Evolutionary conservation across 2,888 invertebrate species (phyloP).

Genomic region (Nymphalis urticae): DNA sequence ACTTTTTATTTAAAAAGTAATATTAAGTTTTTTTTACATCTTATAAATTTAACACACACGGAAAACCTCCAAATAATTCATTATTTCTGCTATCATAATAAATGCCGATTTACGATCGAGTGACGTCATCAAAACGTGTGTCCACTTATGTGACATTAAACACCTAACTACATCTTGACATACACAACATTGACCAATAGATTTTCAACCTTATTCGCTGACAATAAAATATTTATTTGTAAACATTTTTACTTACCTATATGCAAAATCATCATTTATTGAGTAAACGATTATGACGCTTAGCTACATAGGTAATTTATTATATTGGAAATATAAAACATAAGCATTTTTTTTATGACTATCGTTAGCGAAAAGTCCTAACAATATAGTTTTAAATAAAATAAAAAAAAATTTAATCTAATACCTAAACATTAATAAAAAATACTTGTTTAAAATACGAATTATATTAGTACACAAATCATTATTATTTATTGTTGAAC

Average conservation of each 20-base stretch:
- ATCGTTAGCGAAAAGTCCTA: background rate
- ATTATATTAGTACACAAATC: too few relatives aligned
- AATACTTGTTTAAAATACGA: too few relatives aligned
- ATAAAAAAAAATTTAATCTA: too few relatives aligned
- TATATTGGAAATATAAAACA: constrained; percentile 28
- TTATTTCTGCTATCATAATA: constrained; percentile 45
- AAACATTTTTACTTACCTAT: constrained; percentile 3
- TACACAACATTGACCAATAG: constrained; percentile 11
- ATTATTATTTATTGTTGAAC: too few relatives aligned
- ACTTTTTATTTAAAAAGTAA: background rate
- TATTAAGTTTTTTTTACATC: background rate
- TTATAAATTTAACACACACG: constrained; percentile 35
- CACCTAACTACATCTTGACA: constrained; percentile 10
- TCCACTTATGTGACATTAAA: constrained; percentile 29
- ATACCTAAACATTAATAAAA: too few relatives aligned
- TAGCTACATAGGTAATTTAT: constrained; percentile 23
- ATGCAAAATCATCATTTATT: constrained; percentile 28
- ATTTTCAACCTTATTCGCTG: constrained; percentile 16
- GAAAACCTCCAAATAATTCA: constrained; percentile 55
- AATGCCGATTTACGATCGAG: constrained; percentile 47
- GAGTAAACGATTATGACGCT: constrained; percentile 18
- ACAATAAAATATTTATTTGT: background rate
- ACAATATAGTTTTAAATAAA: too few relatives aligned
- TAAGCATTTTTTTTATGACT: constrained; percentile 15
- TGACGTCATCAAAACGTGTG: constrained; percentile 49